Conservation (phyloP, 1,140 invertebrate species). For the Lineus longissimus region DNA sequence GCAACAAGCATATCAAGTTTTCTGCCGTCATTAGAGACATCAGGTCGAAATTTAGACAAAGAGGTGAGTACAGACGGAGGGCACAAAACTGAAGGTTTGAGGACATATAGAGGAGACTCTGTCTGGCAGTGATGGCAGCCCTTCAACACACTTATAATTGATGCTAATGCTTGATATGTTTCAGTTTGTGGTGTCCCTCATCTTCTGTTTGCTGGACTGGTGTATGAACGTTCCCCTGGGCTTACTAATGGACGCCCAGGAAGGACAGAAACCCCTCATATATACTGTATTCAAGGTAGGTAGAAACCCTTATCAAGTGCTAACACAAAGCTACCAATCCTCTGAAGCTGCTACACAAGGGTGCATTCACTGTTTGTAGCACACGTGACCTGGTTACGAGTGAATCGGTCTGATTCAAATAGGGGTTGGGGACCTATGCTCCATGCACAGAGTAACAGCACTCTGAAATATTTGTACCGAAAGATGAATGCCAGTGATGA, state of each 20-base stretch:
- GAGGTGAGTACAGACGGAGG: too few species aligned
- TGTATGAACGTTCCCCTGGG: conserved; percentile 71
- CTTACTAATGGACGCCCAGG: conserved; percentile 51
- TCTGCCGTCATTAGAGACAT: background rate
- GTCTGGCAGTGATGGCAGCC: too few species aligned
- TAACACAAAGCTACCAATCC: too few species aligned
- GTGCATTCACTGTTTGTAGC: too few species aligned
- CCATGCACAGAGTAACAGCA: background rate
- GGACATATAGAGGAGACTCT: too few species aligned
- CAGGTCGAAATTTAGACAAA: background rate
- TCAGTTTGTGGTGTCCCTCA: conserved; percentile 71
- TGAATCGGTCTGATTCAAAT: too few species aligned
- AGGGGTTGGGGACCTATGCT: too few species aligned
- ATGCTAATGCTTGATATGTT: conserved; percentile 11
- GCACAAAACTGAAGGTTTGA: too few species aligned
- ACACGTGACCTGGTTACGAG: too few species aligned
- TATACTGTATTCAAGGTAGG: conserved; percentile 54
- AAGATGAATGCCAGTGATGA: too few species aligned
- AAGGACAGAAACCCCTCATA: conserved; percentile 46
- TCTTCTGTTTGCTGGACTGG: conserved; percentile 90
- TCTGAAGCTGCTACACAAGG: too few species aligned
- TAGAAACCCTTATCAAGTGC: conserved; percentile 14
- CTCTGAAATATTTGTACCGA: background rate
- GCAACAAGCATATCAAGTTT: conserved; percentile 4
- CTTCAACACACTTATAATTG: too few species aligned